Base-by-base conservation (phyloP, 2,113 vertebrate species). In the Gymnogyps californianus region DNA sequence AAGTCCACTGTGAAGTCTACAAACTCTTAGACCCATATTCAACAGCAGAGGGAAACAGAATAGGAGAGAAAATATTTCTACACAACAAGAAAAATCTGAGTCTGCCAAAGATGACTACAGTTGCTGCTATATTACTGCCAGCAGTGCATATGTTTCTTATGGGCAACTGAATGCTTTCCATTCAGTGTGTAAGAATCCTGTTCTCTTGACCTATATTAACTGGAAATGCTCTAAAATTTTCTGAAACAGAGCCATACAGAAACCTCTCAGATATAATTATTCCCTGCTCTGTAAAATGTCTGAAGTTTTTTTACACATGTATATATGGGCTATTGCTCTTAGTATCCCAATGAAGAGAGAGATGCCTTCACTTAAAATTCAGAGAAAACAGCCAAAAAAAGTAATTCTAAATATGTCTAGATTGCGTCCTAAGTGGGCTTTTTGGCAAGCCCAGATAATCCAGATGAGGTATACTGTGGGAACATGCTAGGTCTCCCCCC, bases 161-260 rank as follows among this genome's bases (percentile, higher is more conserved):
- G 87, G 93, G 57, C 34, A 95, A 65, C 61, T 85, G 66, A 95
- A 96, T 96, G 84, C 81, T 96, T 95, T 95, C 89, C 88, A 94
- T 93, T 96, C 80, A 91, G 49, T 25, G 26, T 72, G 34, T n/a
- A 91, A 85, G 58, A 79, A 80, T 89, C 47, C 54, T 87, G 58
- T 84, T 92, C 84, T 80, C 74, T 76, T 94, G 94, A 69, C 61
- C 84, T 94, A 83, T 83, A 95, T 91, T 93, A 91, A 72, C 61
- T 94, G 77, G 83, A 93, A 96, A 82, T n/a, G 31, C 65, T 87
- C 58, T 87, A 55, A 95, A 91, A 59, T 62, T 64, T 87, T 90
- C 83, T 95, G 90, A 90, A 95, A 76, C 25, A 62, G 32, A 95
- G 42, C 57, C 78, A 83, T 55, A 57, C 20, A 42, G 40, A 87